Percentiles rank a stretch among this genome's conserved stretches.
Conservation (phyloP, 2,888 invertebrate species). For the Rotaria magnacalcarata region DNA sequence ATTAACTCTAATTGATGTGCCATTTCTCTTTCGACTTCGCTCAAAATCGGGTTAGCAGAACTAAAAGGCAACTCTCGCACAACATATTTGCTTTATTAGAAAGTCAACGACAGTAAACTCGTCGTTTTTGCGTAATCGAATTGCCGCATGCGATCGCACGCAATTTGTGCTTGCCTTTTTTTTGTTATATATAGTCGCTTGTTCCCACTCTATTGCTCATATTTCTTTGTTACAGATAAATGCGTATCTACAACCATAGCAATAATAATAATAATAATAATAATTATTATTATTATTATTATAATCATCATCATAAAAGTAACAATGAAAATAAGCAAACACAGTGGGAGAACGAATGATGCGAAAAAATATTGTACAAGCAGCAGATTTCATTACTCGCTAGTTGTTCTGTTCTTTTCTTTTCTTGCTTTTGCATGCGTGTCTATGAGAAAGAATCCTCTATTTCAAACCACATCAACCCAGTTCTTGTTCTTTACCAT, state of each 20-base stretch:
- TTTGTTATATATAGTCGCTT: neutral
- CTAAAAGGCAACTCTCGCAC: neutral
- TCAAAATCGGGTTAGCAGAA: neutral
- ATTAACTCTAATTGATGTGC: neutral
- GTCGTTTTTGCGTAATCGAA: constrained; percentile 1
- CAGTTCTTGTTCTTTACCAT: neutral
- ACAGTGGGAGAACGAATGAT: neutral
- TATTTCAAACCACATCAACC: neutral
- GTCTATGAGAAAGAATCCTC: neutral
- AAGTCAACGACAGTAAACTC: neutral
- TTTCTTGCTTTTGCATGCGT: neutral
- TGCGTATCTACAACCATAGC: neutral
- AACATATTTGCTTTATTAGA: neutral
- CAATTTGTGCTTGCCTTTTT: neutral
- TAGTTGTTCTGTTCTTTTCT: neutral
- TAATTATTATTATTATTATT: neutral
- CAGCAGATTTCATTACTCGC: neutral
- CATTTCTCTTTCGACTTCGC: neutral
- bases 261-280: too few relatives aligned
- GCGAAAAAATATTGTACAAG: neutral
- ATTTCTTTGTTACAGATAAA: neutral
- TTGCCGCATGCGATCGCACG: neutral
- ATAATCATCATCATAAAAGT: neutral
- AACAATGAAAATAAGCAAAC: neutral
- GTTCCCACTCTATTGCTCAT: neutral